These are phyloP conservation scores for Parotocinclus haroldoi DNA, from an alignment of 2,797 vertebrate species.

Conservation along the genomic window DNA sequence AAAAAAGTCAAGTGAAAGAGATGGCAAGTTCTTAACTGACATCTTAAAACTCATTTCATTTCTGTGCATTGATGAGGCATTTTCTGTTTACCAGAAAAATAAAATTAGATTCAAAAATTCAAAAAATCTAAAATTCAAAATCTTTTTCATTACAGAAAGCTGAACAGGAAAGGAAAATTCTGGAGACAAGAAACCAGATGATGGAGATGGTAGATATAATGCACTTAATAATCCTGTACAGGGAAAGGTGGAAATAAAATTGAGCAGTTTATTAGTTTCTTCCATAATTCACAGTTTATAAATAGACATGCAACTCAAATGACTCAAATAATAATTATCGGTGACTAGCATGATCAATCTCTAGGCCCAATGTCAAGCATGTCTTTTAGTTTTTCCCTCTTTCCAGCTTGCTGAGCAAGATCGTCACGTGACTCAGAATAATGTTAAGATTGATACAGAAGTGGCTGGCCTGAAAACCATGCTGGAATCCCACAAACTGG, in stretches of 20 bases:
- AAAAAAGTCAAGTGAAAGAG: constrained; percentile 90
- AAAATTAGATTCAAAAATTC: background rate
- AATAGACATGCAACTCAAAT: too few species aligned
- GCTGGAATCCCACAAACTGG: constrained; percentile 93
- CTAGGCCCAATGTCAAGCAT: background rate
- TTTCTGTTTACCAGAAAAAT: too few species aligned
- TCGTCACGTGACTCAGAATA: constrained; percentile 82
- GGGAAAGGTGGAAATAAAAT: too few species aligned
- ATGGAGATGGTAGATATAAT: constrained; percentile 86
- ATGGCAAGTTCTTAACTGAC: constrained; percentile 73
- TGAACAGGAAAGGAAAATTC: constrained; percentile 81
- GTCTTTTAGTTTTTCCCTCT: background rate
- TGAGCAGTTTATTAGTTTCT: too few species aligned
- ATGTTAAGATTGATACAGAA: constrained; percentile 94
- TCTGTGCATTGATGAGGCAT: too few species aligned
- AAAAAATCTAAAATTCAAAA: background rate
- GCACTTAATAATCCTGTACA: background rate
- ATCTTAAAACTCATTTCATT: too few species aligned
- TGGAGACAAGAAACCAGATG: constrained; percentile 82
- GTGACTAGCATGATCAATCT: too few species aligned
- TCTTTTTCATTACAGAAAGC: constrained; percentile 73
- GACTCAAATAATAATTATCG: too few species aligned
- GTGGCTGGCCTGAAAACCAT: constrained; percentile 94
- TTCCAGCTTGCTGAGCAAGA: constrained; percentile 85
- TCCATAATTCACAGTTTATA: too few species aligned